Evolutionary conservation across 2,113 vertebrate genomes (phyloP).

Genomic region (Rhizomys pruinosus): DNA sequence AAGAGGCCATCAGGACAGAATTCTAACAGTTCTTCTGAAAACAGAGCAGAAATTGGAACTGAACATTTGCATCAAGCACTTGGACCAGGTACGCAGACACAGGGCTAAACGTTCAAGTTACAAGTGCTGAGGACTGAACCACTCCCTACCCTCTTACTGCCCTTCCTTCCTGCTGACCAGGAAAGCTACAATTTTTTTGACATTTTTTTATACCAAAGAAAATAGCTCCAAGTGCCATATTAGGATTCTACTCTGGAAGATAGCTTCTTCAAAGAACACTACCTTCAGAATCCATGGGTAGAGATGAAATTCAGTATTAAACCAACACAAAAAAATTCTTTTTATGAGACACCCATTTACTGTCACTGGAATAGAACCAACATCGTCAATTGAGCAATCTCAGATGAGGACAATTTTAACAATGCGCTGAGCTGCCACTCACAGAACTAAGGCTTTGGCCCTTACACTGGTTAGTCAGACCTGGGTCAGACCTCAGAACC

Average conservation of each 20-base stretch:
- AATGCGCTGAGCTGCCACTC: not conserved
- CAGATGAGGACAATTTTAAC: not conserved
- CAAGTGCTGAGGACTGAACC: not conserved
- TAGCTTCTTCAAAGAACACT: not conserved
- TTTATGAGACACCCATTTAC: not conserved
- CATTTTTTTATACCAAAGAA: not conserved
- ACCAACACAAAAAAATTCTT: not conserved
- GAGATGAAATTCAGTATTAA: not conserved
- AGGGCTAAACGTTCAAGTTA: not conserved
- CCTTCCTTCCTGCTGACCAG: not conserved
- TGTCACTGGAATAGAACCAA: not conserved
- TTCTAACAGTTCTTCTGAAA: constrained; percentile 3
- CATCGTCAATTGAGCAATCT: not conserved
- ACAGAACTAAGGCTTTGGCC: not conserved
- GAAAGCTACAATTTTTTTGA: not conserved
- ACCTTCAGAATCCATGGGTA: not conserved
- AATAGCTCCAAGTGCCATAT: not conserved
- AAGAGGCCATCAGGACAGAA: not conserved
- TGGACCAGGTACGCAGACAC: not conserved
- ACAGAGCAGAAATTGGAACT: not conserved
- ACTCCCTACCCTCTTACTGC: not conserved
- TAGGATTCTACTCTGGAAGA: not conserved
- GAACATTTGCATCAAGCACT: not conserved
- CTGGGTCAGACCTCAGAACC: no score
- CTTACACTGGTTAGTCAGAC: not conserved